phyloP scores from a whole-genome alignment of 1,140 invertebrate genomes.

The Leptinotarsa lineolata region DNA sequence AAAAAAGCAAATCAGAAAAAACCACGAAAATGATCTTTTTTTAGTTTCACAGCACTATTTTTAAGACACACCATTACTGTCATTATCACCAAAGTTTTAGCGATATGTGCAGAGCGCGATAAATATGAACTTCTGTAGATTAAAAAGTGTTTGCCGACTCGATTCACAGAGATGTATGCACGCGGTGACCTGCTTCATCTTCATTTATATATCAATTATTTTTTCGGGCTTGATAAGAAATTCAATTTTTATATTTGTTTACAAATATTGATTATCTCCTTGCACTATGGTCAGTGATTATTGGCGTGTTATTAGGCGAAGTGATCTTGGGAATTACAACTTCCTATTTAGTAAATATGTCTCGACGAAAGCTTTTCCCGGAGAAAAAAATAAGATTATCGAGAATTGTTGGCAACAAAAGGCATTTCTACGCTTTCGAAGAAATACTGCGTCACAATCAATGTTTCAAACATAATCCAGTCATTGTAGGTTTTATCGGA shows the following conservation, averaged over 20 bases:
- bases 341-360: slow-evolving; percentile 7
- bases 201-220: background rate
- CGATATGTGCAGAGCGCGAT: background rate
- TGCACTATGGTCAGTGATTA: background rate
- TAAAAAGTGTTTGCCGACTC: no score
- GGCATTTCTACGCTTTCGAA: no score
- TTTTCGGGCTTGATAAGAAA: background rate
- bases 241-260: background rate
- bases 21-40: background rate
- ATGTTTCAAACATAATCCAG: no score
- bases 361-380: background rate
- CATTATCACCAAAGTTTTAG: slow-evolving; percentile 15
- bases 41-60: slow-evolving; percentile 32
- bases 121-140: no score
- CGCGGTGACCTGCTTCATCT: background rate
- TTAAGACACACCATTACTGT: slow-evolving; percentile 19
- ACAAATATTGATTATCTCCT: background rate
- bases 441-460: no score
- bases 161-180: background rate
- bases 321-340: slow-evolving; percentile 5
- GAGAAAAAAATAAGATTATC: no score
- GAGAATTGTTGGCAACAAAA: no score
- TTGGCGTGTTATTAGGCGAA: background rate
- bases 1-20: no score
- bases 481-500: no score